Conservation (phyloP, 1,140 invertebrate species). For the Aphaenogaster floridana region DNA sequence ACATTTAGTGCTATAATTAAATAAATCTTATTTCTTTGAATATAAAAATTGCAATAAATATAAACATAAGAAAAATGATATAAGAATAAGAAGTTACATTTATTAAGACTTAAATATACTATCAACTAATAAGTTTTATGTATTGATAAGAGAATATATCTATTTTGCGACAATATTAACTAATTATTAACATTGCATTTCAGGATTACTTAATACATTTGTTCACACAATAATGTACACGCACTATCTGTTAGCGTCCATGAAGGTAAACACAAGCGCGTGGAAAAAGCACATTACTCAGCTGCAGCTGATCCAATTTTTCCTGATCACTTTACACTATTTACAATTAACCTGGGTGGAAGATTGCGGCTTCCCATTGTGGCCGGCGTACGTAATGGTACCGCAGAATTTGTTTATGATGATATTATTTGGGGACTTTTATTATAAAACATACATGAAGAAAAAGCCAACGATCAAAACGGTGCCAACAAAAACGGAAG, state of each 20-base stretch:
- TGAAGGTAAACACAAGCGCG: constrained; percentile 88
- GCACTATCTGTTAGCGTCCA: constrained; percentile 91
- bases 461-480: constrained; percentile 76
- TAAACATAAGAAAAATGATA: neutral
- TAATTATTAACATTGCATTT: constrained; percentile 70
- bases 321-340: constrained; percentile 89
- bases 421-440: constrained; percentile 94
- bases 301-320: constrained; percentile 93
- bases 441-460: constrained; percentile 92
- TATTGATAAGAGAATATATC: neutral
- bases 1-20: neutral
- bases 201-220: constrained; percentile 91
- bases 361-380: constrained; percentile 92
- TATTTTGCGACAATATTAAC: constrained; percentile 9
- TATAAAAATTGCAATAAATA: constrained; percentile 8
- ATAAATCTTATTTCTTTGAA: neutral
- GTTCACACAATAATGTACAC: constrained; percentile 94
- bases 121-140: neutral
- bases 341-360: constrained; percentile 89
- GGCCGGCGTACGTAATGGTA: constrained; percentile 88
- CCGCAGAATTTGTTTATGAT: constrained; percentile 93
- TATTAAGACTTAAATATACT: constrained; percentile 11
- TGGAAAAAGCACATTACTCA: constrained; percentile 93
- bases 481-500: constrained; percentile 68
- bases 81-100: neutral